Conservation (phyloP, 2,888 invertebrate species). For the Plebejus melissa region DNA sequence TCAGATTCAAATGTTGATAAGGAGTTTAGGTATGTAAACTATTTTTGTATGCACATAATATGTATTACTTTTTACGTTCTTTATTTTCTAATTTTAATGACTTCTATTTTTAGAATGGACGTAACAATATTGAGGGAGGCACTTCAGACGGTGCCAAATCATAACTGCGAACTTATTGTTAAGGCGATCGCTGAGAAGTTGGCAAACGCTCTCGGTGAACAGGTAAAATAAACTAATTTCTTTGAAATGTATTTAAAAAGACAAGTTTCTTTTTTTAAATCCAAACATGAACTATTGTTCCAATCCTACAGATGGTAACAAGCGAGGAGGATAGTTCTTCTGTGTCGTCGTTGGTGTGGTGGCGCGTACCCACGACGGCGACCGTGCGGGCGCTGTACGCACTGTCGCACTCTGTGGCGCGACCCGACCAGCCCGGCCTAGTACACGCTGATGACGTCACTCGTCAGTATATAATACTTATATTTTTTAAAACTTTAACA, state of each 20-base stretch:
- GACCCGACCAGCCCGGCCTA: constrained; percentile 47
- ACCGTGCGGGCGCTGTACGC: constrained; percentile 68
- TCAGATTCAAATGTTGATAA: constrained; percentile 62
- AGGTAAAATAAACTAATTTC: constrained; percentile 65
- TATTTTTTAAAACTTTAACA: too few relatives aligned
- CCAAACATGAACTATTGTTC: constrained; percentile 1
- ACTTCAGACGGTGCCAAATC: constrained; percentile 89
- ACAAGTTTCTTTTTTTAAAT: not conserved
- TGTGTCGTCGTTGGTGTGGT: constrained; percentile 64
- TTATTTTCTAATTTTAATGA: not conserved
- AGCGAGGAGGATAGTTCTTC: constrained; percentile 62
- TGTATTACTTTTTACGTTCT: not conserved
- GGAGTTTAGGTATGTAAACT: constrained; percentile 55
- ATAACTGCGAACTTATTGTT: constrained; percentile 89
- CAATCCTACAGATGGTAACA: constrained; percentile 54
- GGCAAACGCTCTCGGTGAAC: constrained; percentile 88
- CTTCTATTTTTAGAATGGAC: constrained; percentile 59
- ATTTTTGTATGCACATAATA: not conserved
- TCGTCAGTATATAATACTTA: constrained; percentile 53
- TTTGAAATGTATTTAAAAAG: not conserved
- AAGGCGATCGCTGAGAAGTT: constrained; percentile 90
- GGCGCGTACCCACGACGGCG: constrained; percentile 66
- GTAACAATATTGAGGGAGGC: constrained; percentile 88
- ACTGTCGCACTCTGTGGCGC: constrained; percentile 64
- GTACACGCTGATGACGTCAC: constrained; percentile 84